These are phyloP conservation scores for Mixornis gularis DNA, from an alignment of 2,113 vertebrate genomes.

Conservation along the genomic window DNA sequence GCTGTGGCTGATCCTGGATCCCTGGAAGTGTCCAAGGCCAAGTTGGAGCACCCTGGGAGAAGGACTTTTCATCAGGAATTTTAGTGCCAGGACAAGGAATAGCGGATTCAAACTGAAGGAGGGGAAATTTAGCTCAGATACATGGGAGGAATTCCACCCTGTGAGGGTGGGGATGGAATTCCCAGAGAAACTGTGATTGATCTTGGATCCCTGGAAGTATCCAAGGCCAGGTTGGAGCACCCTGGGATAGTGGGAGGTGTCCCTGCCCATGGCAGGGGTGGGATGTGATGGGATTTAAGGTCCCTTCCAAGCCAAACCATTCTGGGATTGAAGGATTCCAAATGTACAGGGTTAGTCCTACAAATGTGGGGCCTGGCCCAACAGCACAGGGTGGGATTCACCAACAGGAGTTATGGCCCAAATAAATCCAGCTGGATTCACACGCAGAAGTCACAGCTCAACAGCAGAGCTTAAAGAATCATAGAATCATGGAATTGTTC, in stretches of 20 bases:
- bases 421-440: accelerated
- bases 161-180: not conserved
- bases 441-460: too few relatives aligned
- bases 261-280: not conserved
- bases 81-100: too few relatives aligned
- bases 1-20: not conserved
- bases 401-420: accelerated
- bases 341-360: accelerated
- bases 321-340: too few relatives aligned
- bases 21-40: not conserved
- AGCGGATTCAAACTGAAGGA: not conserved
- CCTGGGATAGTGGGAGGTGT: not conserved
- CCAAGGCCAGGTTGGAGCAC: not conserved
- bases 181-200: not conserved
- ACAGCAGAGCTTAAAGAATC: accelerated
- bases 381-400: accelerated
- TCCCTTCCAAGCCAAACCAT: not conserved
- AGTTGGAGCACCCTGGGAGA: accelerated
- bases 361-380: not conserved
- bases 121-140: not conserved
- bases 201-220: not conserved
- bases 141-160: accelerated
- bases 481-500: not conserved
- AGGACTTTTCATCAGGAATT: too few relatives aligned
- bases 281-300: not conserved